Evolutionary conservation across 2,113 vertebrate genomes (phyloP), one percentile per base, ranked within the genome.

Genomic region (Aegithalos caudatus): DNA sequence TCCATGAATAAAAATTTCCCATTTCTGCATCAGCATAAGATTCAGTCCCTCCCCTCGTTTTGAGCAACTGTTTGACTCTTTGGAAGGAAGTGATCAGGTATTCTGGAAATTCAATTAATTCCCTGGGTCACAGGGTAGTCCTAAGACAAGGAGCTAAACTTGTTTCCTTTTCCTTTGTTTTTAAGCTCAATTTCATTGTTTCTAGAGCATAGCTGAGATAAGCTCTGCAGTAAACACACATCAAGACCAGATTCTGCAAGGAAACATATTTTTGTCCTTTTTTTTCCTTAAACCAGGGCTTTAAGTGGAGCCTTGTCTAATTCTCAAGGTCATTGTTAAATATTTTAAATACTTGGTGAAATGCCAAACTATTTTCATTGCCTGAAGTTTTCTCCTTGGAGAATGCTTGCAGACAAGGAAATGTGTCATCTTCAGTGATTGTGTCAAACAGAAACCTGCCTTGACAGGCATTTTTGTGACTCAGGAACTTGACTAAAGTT

Each of bases 321-420:
- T 73, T 89, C 94, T 96, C 71, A 89, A 95, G 90, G 90, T 93
- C 95, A 69, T 56, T 95, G 93, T 91, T 71, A 96, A 96, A 94
- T 97, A 81, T 88, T 95, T 95, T 54, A 87, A 86, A 97, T 97
- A 96, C 73, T 97, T 97, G 96, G 92, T 93, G 19, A 51, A 33
- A 47, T 66, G 94, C 97, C 93, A 96, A 86, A 67, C 35, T 92
- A 21, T 95, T 97, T 96, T 83, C 87, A 71, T 74, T 86, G 93
- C 90, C 48, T 90, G 90, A 24, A 50, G 86, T 94, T 86, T 89
- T 83, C 47, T 70, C 90, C 72, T 81, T 40, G 40, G 87, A 94
- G 94, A 77, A 27, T 86, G 57, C 12, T 22, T 90, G 79, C 87
- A 95, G 71, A 86, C 90, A 81, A 81, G 79, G 93, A 94, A 96